These are phyloP conservation scores for Brachylomia viminalis DNA, from an alignment of 2,888 invertebrate genomes.

Conservation along the genomic window DNA sequence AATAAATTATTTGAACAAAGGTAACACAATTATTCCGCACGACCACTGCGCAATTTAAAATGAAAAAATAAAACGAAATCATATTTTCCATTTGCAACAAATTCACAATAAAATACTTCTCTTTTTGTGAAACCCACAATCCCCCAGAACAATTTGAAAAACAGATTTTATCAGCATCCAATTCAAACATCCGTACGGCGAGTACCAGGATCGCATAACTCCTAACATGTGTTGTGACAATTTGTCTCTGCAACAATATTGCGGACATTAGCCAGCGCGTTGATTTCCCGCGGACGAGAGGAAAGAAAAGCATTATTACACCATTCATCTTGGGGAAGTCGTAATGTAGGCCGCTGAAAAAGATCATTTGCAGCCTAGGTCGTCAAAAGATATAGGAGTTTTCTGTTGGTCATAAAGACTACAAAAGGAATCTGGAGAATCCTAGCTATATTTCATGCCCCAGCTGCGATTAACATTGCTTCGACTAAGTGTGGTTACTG, in stretches of 20 bases:
- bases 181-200: conserved; percentile 48
- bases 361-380: conserved; percentile 38
- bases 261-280: conserved; percentile 64
- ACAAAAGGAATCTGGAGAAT: conserved; percentile 13
- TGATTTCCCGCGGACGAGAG: conserved; percentile 58
- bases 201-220: conserved; percentile 60
- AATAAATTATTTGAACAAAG: neutral
- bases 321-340: conserved; percentile 49
- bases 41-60: conserved; percentile 16
- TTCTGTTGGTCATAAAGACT: conserved; percentile 14
- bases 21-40: neutral
- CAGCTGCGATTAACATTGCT: neutral
- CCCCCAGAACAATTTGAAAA: conserved; percentile 10
- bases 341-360: conserved; percentile 30
- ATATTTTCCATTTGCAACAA: conserved; percentile 28
- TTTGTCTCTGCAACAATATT: conserved; percentile 76
- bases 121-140: neutral
- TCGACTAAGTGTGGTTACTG: too few relatives aligned
- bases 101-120: conserved; percentile 18
- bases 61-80: conserved; percentile 3
- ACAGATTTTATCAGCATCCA: conserved; percentile 29
- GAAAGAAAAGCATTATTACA: conserved; percentile 42
- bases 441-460: neutral
- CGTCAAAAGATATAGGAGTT: conserved; percentile 22
- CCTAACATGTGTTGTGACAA: conserved; percentile 76